Conservation (phyloP, 2,888 invertebrate genomes). For the Tetragnatha montana region DNA sequence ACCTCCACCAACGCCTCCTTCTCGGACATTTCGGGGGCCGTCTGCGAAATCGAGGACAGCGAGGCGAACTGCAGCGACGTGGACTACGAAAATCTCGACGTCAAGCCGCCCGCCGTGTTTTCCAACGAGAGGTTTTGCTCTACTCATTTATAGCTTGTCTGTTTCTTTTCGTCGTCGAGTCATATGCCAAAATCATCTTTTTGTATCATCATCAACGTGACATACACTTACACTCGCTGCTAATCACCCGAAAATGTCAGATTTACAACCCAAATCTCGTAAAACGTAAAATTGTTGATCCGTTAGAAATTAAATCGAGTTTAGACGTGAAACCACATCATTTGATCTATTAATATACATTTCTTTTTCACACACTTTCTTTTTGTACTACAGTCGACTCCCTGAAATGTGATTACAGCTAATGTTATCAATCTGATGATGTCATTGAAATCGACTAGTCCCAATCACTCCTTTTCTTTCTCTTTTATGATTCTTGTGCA, state of each 20-base stretch:
- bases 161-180: background rate
- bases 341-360: no score
- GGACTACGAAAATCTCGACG: slow-evolving; percentile 73
- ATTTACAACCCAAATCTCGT: no score
- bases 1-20: slow-evolving; percentile 82
- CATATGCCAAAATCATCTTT: background rate
- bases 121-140: slow-evolving; percentile 69
- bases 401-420: no score
- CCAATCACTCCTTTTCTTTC: no score
- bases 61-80: slow-evolving; percentile 75
- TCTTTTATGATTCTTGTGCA: no score
- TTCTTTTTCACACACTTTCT: no score
- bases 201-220: background rate
- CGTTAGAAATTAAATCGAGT: no score
- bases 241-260: background rate
- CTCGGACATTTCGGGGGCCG: slow-evolving; percentile 89
- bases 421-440: no score
- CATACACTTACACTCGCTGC: background rate
- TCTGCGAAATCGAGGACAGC: slow-evolving; percentile 90
- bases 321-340: no score
- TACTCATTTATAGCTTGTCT: slow-evolving; percentile 65
- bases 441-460: no score
- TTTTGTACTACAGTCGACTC: background rate
- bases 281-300: no score
- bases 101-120: slow-evolving; percentile 68